Evolutionary conservation across 2,888 invertebrate species (phyloP), one percentile per base, ranked within the genome.

Genomic region (Omphaloscelis lunosa): DNA sequence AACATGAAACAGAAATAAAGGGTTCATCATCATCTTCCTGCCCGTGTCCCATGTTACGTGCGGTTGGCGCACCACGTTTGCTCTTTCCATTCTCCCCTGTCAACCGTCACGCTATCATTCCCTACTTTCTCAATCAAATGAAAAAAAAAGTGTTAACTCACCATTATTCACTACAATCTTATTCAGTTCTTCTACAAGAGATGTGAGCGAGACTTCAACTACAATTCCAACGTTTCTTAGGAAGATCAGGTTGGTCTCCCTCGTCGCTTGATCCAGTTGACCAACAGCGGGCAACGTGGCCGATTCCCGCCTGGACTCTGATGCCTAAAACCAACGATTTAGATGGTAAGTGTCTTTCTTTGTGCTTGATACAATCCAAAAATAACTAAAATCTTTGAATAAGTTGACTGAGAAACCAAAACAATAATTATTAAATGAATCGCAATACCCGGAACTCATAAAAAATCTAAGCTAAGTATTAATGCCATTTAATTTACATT

Each of bases 171-270:
- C 87, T 12, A 88, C 82, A 23, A 89, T 86, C 53, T 86, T 87
- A 45, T 85, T 81, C n/a, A 91, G 81, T 2, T 90, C 86, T 2
- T 90, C 89, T 27, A 89, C 84, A 2, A 93, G 89, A 8, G 85
- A 77, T 0, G 81, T 76, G 23, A 93, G 76, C 0, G 92, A 86
- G 0, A 88, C 86, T 58, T 94, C 92, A 3, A 95, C 90, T 0
- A 90, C 87, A 1, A 84, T 82, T 0, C 91, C 92, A 3, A 95
- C 83, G 3, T 90, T 89, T 74, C 88, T 91, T 29, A 96, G 78
- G 59, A 91, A 91, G 0, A 88, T 85, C 59, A 94, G 76, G 74
- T 95, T 95, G 48, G 83, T 91, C 62, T 94, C 93, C 58, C 94
- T 90, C 1, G 91, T 91, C 9, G 86, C 88, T 5, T 92, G 90